These are phyloP conservation scores for Bergia puertoricense DNA, from an alignment of 92 coral and sea anemone genomes.

Conservation along the genomic window DNA sequence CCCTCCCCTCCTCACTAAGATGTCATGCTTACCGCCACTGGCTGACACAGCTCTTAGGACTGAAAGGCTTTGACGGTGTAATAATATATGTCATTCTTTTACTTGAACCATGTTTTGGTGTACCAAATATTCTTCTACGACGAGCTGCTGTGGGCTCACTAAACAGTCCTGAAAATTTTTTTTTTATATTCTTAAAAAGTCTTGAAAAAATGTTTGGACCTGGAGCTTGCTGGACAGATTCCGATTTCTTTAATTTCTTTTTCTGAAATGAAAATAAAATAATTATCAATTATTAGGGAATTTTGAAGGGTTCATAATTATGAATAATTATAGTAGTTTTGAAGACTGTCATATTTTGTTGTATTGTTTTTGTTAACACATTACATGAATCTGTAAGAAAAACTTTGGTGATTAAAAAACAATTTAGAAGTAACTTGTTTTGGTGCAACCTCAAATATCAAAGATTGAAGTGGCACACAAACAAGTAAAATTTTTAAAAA, in stretches of 20 bases:
- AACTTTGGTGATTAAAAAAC: no score
- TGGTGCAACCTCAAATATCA: no score
- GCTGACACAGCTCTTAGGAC: constrained; percentile 36
- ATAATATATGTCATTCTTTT: constrained; percentile 36
- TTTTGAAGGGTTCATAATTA: no score
- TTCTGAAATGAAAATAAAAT: constrained; percentile 11
- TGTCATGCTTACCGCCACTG: constrained; percentile 48
- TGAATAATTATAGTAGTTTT: no score
- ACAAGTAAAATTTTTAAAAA: no score
- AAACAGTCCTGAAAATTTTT: background rate
- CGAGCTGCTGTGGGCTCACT: constrained; percentile 46
- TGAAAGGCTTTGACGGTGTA: constrained; percentile 54
- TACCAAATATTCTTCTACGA: constrained; percentile 38
- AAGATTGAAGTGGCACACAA: no score
- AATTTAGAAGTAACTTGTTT: no score
- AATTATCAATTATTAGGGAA: no score
- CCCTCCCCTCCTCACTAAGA: no score
- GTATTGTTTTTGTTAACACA: no score
- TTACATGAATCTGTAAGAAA: no score
- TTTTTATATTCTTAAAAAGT: constrained; percentile 14
- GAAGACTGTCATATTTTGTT: no score
- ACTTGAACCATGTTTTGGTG: background rate
- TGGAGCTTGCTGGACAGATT: background rate
- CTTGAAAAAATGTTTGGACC: constrained; percentile 13
- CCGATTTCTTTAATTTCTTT: constrained; percentile 20